Percentiles rank a stretch among this genome's conserved stretches.
phyloP scores from a whole-genome alignment of 1,140 invertebrate species.

The Portunus trituberculatus region DNA sequence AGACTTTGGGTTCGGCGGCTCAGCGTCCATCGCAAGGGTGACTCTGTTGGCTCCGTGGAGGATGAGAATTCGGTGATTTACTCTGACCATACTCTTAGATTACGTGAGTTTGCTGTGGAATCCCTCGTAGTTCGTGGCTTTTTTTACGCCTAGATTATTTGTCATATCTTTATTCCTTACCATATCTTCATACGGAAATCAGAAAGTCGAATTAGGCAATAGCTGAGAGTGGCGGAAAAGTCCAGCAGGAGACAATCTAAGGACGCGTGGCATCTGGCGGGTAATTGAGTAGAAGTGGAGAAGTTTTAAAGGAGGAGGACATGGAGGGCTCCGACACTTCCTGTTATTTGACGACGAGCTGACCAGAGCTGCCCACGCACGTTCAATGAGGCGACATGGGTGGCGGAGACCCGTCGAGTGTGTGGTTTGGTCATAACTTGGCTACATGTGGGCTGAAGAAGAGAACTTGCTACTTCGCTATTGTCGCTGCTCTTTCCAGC shows the following conservation, averaged over 20 bases:
- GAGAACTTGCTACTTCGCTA: no score
- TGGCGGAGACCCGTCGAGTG: no score
- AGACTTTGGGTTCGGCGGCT: not conserved
- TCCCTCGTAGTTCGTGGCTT: no score
- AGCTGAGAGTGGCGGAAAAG: not conserved
- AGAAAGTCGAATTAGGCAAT: not conserved
- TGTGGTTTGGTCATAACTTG: no score
- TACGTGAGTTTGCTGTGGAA: no score
- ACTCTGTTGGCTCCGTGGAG: no score
- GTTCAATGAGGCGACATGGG: not conserved
- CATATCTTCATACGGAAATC: not conserved
- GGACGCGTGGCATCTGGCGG: not conserved
- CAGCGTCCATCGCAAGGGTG: not conserved
- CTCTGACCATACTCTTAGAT: no score
- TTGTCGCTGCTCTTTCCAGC: no score
- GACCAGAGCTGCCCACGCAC: not conserved
- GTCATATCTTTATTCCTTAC: no score
- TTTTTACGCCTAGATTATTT: no score
- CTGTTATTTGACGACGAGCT: not conserved
- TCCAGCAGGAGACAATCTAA: not conserved
- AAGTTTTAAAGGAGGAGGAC: not conserved
- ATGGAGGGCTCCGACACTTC: not conserved
- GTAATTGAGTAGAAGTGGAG: not conserved
- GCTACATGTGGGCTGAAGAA: no score
- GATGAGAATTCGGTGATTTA: no score